A percentile compares a stretch with the other conserved stretches of the same genome.
These are phyloP conservation scores for Sandelia bainsii DNA, from an alignment of 2,797 vertebrate species.

Conservation along the genomic window DNA sequence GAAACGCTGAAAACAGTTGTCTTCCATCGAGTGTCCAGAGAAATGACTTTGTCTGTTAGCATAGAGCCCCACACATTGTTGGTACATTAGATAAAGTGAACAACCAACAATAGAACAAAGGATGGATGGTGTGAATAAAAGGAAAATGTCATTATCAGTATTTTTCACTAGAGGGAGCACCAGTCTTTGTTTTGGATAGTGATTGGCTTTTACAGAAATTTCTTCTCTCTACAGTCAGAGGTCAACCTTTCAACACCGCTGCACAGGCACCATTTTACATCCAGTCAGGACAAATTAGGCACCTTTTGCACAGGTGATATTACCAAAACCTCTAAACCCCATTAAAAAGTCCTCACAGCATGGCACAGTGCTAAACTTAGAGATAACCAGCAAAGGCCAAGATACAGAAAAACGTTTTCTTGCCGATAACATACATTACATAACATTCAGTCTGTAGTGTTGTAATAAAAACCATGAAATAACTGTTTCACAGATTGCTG, in stretches of 20 bases:
- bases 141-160: constrained; percentile 10
- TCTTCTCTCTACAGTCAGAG: constrained; percentile 7
- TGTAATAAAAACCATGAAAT: constrained; percentile 29
- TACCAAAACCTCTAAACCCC: constrained; percentile 27
- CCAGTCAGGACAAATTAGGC: constrained; percentile 41
- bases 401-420: constrained; percentile 21
- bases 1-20: constrained; percentile 24
- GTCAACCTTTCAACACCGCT: constrained; percentile 30
- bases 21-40: constrained; percentile 36
- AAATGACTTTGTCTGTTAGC: constrained; percentile 35
- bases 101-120: constrained; percentile 71
- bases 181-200: constrained; percentile 67
- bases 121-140: constrained; percentile 46
- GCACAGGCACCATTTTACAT: constrained; percentile 31
- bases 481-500: constrained; percentile 36
- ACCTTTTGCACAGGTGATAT: constrained; percentile 33
- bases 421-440: constrained; percentile 24
- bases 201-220: neutral
- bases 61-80: no score
- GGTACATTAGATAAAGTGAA: no score
- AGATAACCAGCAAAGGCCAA: constrained; percentile 38
- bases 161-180: constrained; percentile 83
- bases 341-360: constrained; percentile 24
- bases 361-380: constrained; percentile 50
- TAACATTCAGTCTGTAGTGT: constrained; percentile 42